Evolutionary conservation across 2,888 invertebrate species (phyloP), one percentile per base, ranked within the genome.

Genomic region (Chalcosyrphus nemorum): DNA sequence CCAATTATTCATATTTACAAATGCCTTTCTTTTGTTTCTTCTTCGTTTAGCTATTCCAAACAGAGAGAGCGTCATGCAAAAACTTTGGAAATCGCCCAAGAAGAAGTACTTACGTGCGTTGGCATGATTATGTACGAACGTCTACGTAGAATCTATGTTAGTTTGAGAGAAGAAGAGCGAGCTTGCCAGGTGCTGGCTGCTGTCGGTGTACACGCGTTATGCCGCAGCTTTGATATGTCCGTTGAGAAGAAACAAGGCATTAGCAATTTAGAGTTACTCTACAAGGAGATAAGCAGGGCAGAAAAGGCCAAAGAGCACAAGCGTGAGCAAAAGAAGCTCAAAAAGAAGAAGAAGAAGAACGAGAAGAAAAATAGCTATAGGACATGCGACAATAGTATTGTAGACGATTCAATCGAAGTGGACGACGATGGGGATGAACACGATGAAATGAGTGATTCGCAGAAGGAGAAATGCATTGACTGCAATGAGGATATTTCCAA

Each of bases 81-180:
- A 92, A 98, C 98, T n/a, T 92, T 98, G 88, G 98, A 98, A 93
- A 97, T 98, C 86, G 98, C 98, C 87, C 98, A 98, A 92, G 98
- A 98, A 92, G 98, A 98, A 92, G 98, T 98, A 72, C 93, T 98
- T 86, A 98, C 97, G 7, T 98, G 98, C 91, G 94, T 98, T 80
- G 98, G 98, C 9, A 96, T 98, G 91, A 97, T 97, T 91, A 95
- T 98, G 88, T 97, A 97, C 90, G 97, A 98, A 90, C 94, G 97
- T 75, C 93, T 98, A 56, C 96, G 97, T 90, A 94, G 96, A 87
- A 95, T 98, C 84, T 96, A 97, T 88, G 94, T 97, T 87, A 95
- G 97, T 66, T 93, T 98, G 88, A 94, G 96, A 74, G 97, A 97
- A 90, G 97, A 98, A 90, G 98, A 98, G 91, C 96, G 97, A 89